Conservation (phyloP, 1,140 invertebrate species). For the Helicoverpa armigera region DNA sequence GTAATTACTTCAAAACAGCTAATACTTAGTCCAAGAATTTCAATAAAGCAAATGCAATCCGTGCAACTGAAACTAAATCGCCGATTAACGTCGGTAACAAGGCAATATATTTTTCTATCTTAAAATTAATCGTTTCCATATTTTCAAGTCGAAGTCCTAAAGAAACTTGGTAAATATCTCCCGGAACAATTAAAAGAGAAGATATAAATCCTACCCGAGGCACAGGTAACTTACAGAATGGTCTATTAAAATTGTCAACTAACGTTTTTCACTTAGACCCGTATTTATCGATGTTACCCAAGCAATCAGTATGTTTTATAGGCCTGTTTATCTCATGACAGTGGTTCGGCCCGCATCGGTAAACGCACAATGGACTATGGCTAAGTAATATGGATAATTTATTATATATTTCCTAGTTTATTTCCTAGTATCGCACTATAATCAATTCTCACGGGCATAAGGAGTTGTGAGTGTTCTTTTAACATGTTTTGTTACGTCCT, state of each 20-base stretch:
- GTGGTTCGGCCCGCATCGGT: constrained; percentile 61
- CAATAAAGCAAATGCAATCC: not conserved
- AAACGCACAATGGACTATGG: constrained; percentile 54
- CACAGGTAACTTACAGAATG: constrained; percentile 21
- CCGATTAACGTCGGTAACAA: not conserved
- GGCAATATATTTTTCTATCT: constrained; percentile 12
- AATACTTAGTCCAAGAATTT: constrained; percentile 7
- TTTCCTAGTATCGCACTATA: constrained; percentile 65
- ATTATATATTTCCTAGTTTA: constrained; percentile 72
- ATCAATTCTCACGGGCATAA: constrained; percentile 64
- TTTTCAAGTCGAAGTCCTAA: constrained; percentile 4
- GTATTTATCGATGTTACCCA: constrained; percentile 69
- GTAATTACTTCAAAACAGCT: constrained; percentile 10
- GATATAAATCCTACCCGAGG: constrained; percentile 22
- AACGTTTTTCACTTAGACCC: constrained; percentile 57
- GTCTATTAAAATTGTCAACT: constrained; percentile 46
- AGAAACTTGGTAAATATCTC: constrained; percentile 7
- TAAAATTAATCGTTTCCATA: constrained; percentile 16
- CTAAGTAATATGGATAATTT: constrained; percentile 74
- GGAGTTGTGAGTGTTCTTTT: constrained; percentile 39
- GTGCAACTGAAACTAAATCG: not conserved
- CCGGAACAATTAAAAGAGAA: constrained; percentile 25
- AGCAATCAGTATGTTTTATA: constrained; percentile 68
- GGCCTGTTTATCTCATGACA: constrained; percentile 65
- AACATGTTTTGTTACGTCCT: not conserved